These are phyloP conservation scores for Microcebus lehilahytsara DNA, from an alignment of 2,113 vertebrate genomes.

Conservation along the genomic window DNA sequence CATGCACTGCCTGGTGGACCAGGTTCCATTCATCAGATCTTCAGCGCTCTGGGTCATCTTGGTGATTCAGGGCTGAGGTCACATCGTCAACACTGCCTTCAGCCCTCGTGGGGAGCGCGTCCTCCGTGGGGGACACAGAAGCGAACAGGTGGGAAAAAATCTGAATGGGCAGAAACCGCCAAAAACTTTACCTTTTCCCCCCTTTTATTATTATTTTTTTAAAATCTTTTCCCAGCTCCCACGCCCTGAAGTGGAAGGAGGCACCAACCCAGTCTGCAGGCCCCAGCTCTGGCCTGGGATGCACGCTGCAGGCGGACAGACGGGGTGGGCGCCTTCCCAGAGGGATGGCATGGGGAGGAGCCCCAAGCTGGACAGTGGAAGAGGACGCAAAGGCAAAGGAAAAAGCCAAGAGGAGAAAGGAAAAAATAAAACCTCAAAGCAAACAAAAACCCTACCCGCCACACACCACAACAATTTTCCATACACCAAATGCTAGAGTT, in stretches of 20 bases:
- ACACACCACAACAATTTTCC: constrained; percentile 71
- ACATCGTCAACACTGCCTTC: too few species aligned
- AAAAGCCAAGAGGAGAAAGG: constrained; percentile 69
- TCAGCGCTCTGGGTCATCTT: too few species aligned
- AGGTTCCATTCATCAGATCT: too few species aligned
- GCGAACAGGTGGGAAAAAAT: not conserved
- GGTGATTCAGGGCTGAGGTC: too few species aligned
- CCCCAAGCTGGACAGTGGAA: constrained; percentile 43
- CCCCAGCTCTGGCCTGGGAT: constrained; percentile 51
- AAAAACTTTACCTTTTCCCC: not conserved
- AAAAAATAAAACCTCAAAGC: constrained; percentile 68
- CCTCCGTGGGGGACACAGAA: too few species aligned
- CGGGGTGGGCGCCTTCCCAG: not conserved
- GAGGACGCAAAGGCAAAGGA: constrained; percentile 52
- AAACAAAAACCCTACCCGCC: constrained; percentile 64
- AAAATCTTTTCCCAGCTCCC: constrained; percentile 42
- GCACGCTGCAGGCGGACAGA: constrained; percentile 1
- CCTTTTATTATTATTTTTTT: constrained; percentile 6
- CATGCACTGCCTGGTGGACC: too few species aligned
- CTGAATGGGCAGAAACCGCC: constrained; percentile 21
- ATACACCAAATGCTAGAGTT: constrained; percentile 62
- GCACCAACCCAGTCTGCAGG: constrained; percentile 39
- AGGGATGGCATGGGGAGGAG: not conserved
- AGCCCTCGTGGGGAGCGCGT: too few species aligned
- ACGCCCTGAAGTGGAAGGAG: constrained; percentile 18